These are phyloP conservation scores for Crypturellus tataupa DNA, from an alignment of 2,797 vertebrate species.

Conservation along the genomic window DNA sequence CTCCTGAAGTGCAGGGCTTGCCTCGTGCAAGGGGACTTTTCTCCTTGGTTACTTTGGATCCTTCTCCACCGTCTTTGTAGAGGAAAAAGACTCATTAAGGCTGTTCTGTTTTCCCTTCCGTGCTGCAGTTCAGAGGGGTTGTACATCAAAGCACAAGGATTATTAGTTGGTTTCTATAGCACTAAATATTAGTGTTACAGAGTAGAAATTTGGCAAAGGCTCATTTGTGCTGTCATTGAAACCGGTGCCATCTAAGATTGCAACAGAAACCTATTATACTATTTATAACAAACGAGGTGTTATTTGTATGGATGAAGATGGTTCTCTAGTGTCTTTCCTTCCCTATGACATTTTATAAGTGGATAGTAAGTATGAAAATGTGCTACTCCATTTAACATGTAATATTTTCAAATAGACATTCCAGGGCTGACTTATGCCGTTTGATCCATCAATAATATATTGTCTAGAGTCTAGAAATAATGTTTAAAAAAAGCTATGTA, in stretches of 20 bases:
- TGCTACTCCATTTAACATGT: background rate
- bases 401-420: background rate
- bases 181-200: background rate
- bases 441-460: background rate
- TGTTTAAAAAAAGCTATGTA: background rate
- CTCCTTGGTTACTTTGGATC: accelerated
- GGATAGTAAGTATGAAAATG: background rate
- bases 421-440: background rate
- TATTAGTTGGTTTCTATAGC: background rate
- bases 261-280: background rate
- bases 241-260: accelerated
- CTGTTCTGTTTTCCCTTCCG: too few relatives aligned
- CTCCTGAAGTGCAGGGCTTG: background rate
- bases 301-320: background rate
- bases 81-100: background rate
- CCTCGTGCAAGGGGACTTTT: background rate
- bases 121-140: background rate
- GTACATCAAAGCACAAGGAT: accelerated
- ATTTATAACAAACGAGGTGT: background rate
- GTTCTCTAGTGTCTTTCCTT: accelerated
- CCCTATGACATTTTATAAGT: background rate
- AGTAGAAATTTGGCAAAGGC: background rate
- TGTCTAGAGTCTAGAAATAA: background rate
- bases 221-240: background rate
- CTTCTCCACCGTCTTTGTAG: background rate